Percentiles rank a stretch among this genome's conserved stretches.
These are phyloP conservation scores for Sander vitreus DNA, from an alignment of 2,113 vertebrate species.

Conservation along the genomic window DNA sequence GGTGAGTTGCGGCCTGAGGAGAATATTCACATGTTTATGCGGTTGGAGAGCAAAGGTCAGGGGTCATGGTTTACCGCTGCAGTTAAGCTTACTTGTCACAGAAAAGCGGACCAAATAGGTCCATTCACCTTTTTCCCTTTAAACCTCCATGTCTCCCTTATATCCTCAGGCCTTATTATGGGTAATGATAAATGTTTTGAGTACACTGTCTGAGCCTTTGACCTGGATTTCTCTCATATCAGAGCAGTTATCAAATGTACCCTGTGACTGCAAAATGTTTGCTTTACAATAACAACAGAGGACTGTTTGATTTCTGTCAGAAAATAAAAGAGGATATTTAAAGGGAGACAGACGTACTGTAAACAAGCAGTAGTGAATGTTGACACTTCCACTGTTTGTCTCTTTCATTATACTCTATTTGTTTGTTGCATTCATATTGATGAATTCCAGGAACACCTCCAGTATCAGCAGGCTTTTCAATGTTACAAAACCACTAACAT, in stretches of 20 bases:
- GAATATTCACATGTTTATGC: constrained; percentile 48
- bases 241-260: neutral
- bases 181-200: constrained; percentile 23
- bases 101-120: constrained; percentile 11
- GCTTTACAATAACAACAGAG: neutral
- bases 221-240: constrained; percentile 26
- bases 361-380: constrained; percentile 15
- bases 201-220: neutral
- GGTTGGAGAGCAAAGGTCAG: constrained; percentile 51
- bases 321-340: neutral
- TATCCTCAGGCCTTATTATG: neutral
- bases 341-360: neutral
- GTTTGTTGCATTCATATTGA: constrained; percentile 8
- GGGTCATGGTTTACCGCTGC: constrained; percentile 19
- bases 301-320: neutral
- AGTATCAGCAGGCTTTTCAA: constrained; percentile 1
- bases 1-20: constrained; percentile 8
- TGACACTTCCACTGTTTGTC: neutral
- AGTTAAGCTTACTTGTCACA: constrained; percentile 32
- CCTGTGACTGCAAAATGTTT: neutral
- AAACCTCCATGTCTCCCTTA: neutral
- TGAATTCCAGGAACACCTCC: constrained; percentile 3
- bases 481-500: constrained; percentile 2
- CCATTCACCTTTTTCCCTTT: constrained; percentile 13
- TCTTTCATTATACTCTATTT: neutral